phyloP scores from a whole-genome alignment of 2,113 vertebrate species.

The Myocastor coypus region DNA sequence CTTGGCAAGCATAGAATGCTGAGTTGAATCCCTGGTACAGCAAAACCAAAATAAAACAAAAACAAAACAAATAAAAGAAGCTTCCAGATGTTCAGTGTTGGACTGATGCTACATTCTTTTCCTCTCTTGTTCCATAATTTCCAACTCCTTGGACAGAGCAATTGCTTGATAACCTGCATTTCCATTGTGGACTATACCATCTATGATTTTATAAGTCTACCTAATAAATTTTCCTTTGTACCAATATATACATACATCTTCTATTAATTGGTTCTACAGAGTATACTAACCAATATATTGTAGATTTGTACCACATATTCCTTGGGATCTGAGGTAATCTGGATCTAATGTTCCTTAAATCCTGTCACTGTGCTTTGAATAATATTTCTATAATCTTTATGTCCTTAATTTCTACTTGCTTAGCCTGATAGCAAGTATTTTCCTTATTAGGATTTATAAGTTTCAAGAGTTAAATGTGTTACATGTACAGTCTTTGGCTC shows the following conservation, averaged over 20 bases:
- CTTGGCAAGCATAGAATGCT: too few relatives aligned
- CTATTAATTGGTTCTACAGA: not conserved
- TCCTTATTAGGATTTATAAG: slow-evolving; percentile 41
- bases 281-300: not conserved
- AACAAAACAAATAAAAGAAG: not conserved
- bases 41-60: too few relatives aligned
- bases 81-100: not conserved
- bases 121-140: not conserved
- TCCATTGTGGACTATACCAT: not conserved
- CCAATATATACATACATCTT: not conserved
- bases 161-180: not conserved
- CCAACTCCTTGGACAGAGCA: not conserved
- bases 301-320: not conserved
- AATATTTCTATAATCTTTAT: not conserved
- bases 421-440: slow-evolving; percentile 36
- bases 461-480: slow-evolving; percentile 18
- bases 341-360: not conserved
- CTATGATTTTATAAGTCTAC: not conserved
- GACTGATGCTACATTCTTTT: not conserved
- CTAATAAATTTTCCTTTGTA: not conserved
- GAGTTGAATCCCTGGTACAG: too few relatives aligned
- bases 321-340: not conserved
- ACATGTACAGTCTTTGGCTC: slow-evolving; percentile 10
- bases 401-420: slow-evolving; percentile 18
- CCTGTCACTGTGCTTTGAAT: not conserved